These are phyloP conservation scores for Smutsia temminckii DNA, from an alignment of 2,797 vertebrate genomes.

Conservation along the genomic window DNA sequence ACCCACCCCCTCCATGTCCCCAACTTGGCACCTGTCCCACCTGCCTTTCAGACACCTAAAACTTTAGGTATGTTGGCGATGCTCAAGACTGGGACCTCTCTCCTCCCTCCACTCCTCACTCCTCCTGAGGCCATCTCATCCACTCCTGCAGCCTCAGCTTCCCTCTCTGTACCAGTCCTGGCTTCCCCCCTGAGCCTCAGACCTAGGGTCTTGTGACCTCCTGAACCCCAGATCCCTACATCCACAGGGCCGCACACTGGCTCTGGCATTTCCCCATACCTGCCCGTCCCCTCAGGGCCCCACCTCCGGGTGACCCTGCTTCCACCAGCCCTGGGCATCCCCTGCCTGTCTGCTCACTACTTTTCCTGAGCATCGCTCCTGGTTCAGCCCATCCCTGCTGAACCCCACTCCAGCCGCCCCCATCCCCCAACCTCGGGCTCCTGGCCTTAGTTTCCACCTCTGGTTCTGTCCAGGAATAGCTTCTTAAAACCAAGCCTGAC, in stretches of 20 bases:
- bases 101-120: no score
- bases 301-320: no score
- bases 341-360: neutral
- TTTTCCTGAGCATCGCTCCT: neutral
- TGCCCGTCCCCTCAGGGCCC: neutral
- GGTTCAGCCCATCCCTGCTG: no score
- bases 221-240: neutral
- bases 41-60: neutral
- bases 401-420: neutral
- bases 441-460: neutral
- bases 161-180: neutral
- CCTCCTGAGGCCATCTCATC: neutral
- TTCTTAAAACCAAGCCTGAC: neutral
- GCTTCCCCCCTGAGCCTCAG: neutral
- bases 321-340: no score
- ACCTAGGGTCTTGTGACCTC: neutral
- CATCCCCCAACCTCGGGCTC: no score
- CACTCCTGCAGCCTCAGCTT: neutral
- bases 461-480: neutral
- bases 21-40: neutral
- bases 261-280: neutral
- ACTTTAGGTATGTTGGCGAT: neutral
- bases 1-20: no score
- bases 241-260: neutral
- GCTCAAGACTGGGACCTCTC: neutral